Conservation (phyloP, 2,113 vertebrate genomes). For the Marcusenius ussheri region DNA sequence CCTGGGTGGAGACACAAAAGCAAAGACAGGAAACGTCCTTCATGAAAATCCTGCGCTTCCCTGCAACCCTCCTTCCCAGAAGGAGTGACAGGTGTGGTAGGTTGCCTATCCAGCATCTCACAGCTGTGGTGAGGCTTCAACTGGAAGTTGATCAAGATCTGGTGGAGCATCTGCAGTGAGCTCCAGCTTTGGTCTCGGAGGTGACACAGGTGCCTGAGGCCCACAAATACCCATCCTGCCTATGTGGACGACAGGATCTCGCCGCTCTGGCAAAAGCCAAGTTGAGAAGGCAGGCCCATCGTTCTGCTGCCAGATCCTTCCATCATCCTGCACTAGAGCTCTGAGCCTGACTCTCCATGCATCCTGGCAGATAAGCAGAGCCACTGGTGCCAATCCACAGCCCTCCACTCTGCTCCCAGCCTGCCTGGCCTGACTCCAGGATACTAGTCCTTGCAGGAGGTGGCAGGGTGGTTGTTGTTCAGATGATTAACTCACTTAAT, state of each 20-base stretch:
- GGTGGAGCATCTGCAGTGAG: background rate
- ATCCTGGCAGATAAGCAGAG: background rate
- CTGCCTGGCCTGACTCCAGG: conserved; percentile 13
- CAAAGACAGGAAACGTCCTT: conserved; percentile 20
- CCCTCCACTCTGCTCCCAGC: background rate
- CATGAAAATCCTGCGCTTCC: background rate
- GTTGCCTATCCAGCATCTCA: background rate
- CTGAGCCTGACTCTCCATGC: background rate
- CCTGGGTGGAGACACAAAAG: conserved; percentile 46
- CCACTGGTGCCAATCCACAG: background rate
- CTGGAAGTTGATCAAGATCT: background rate
- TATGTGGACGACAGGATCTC: background rate
- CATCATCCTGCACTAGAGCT: background rate
- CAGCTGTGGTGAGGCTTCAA: background rate
- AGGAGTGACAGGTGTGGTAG: background rate
- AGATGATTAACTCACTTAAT: conserved; percentile 31
- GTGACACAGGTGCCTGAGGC: background rate
- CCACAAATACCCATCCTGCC: background rate
- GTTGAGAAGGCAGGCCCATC: background rate
- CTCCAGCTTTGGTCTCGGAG: background rate
- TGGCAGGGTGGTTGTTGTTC: conserved; percentile 18
- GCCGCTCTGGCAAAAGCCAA: background rate
- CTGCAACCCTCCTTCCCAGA: background rate
- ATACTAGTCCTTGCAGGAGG: conserved; percentile 12
- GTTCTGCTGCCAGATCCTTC: background rate